Conservation (phyloP, 2,888 invertebrate genomes). For the Pycnomerus fuliginosus region DNA sequence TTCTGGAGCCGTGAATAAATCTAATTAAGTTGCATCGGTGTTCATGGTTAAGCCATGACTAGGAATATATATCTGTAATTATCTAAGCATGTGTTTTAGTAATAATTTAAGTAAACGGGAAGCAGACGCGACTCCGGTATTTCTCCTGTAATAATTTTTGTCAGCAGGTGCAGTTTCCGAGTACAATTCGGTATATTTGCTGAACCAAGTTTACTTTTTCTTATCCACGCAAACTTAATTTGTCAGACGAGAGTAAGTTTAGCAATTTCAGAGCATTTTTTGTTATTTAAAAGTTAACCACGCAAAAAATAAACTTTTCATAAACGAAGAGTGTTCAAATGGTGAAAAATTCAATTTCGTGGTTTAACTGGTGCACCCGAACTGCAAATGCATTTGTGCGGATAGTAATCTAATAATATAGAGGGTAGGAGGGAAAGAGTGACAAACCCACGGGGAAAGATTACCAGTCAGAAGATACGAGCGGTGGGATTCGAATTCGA, state of each 20-base stretch:
- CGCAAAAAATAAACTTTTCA: neutral
- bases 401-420: slow-evolving; percentile 4
- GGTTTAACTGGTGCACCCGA: too few species aligned
- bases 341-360: neutral
- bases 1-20: slow-evolving; percentile 1
- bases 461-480: slow-evolving; percentile 4
- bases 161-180: slow-evolving; percentile 20
- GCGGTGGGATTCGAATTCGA: slow-evolving; percentile 7
- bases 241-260: slow-evolving; percentile 15
- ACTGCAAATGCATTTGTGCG: too few species aligned
- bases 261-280: slow-evolving; percentile 12
- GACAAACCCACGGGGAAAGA: slow-evolving; percentile 5
- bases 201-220: slow-evolving; percentile 15
- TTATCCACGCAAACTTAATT: slow-evolving; percentile 16
- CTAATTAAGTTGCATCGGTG: slow-evolving; percentile 3
- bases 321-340: too few species aligned
- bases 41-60: slow-evolving; percentile 15
- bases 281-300: slow-evolving; percentile 1
- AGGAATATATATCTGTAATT: slow-evolving; percentile 17
- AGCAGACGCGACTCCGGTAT: slow-evolving; percentile 17
- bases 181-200: slow-evolving; percentile 21
- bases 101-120: slow-evolving; percentile 17
- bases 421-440: slow-evolving; percentile 1
- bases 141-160: slow-evolving; percentile 21
- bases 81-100: slow-evolving; percentile 19